Evolutionary conservation across 2,113 vertebrate species (phyloP).

Genomic region (Anolis sagrei): DNA sequence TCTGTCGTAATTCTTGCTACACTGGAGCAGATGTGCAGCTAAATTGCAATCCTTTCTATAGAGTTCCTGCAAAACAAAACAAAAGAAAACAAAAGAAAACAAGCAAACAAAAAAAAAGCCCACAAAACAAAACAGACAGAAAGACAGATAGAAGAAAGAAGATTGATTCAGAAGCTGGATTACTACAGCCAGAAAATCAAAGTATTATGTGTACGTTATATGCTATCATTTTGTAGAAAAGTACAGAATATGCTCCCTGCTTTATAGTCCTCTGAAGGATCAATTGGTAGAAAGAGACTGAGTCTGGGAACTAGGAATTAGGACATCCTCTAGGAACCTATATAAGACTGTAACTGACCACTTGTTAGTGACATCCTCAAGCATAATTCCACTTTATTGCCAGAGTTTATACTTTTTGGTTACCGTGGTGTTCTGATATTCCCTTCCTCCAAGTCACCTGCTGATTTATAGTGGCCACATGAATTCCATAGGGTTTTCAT

Average conservation of each 20-base stretch:
- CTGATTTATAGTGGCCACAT: too few relatives aligned
- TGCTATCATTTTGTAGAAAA: not conserved
- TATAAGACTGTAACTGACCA: not conserved
- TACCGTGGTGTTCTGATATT: too few relatives aligned
- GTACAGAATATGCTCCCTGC: constrained; percentile 18
- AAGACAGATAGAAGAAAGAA: not conserved
- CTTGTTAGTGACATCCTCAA: too few relatives aligned
- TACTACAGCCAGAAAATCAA: constrained; percentile 31
- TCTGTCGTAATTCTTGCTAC: constrained; percentile 92
- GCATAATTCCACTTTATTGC: too few relatives aligned
- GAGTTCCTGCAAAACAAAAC: constrained; percentile 83
- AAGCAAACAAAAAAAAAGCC: not conserved
- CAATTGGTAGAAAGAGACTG: too few relatives aligned
- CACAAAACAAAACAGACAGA: not conserved
- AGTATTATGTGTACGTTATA: not conserved
- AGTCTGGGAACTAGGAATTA: too few relatives aligned
- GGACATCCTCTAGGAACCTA: not conserved
- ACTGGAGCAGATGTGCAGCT: constrained; percentile 94
- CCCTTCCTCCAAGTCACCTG: too few relatives aligned
- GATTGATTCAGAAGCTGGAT: constrained; percentile 18
- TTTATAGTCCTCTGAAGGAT: not conserved
- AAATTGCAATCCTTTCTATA: constrained; percentile 98
- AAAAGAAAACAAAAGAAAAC: constrained; percentile 60
- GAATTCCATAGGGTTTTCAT: too few relatives aligned
- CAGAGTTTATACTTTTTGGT: too few relatives aligned